These are phyloP conservation scores for Nudaria mundana DNA, from an alignment of 2,888 invertebrate genomes.

Conservation along the genomic window DNA sequence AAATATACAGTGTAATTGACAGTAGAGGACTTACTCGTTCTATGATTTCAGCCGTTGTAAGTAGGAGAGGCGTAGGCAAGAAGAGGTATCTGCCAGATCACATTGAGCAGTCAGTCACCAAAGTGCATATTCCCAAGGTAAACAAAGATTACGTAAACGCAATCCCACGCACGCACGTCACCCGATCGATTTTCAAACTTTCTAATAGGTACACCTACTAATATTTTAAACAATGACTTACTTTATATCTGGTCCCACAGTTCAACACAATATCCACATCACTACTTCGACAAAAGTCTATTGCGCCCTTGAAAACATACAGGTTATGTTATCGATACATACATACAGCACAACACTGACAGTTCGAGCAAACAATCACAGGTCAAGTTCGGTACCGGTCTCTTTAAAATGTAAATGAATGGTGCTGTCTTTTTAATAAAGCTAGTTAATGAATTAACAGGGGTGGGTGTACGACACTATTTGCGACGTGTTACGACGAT, in stretches of 20 bases:
- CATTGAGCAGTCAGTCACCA: constrained; percentile 53
- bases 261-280: constrained; percentile 63
- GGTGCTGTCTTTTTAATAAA: constrained; percentile 36
- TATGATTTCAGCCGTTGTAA: constrained; percentile 22
- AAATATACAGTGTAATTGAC: too few relatives aligned
- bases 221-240: constrained; percentile 59
- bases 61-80: constrained; percentile 34
- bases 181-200: constrained; percentile 80
- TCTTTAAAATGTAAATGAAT: constrained; percentile 43
- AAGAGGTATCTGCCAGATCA: constrained; percentile 40
- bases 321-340: constrained; percentile 81
- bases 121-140: constrained; percentile 78
- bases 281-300: constrained; percentile 52
- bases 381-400: constrained; percentile 68
- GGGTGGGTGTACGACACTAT: constrained; percentile 42
- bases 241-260: constrained; percentile 52
- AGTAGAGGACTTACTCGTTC: constrained; percentile 38
- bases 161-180: constrained; percentile 80
- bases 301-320: constrained; percentile 76
- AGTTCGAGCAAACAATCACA: constrained; percentile 75
- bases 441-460: constrained; percentile 42
- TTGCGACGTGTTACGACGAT: constrained; percentile 55
- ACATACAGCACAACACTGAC: constrained; percentile 79
- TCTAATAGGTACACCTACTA: constrained; percentile 80
- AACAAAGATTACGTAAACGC: constrained; percentile 80